phyloP scores from a whole-genome alignment of 1,140 invertebrate species.

The Epicauta chinensis region DNA sequence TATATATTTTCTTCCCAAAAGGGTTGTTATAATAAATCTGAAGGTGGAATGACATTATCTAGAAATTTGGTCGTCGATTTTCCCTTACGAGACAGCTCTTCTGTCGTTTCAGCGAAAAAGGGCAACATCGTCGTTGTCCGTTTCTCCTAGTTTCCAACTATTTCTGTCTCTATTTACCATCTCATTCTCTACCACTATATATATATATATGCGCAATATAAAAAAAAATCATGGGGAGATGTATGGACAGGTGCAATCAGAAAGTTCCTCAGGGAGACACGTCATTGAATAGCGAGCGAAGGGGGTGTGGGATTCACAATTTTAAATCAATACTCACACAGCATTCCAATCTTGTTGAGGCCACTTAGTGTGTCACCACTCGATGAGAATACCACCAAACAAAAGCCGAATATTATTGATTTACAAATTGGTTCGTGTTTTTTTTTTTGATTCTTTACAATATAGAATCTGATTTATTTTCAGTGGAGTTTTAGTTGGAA shows the following conservation, averaged over 20 bases:
- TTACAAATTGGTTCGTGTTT: too few species aligned
- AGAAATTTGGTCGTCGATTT: slow-evolving; percentile 30
- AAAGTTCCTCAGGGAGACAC: slow-evolving; percentile 34
- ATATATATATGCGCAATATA: slow-evolving; percentile 34
- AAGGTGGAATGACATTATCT: slow-evolving; percentile 39
- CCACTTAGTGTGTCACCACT: too few species aligned
- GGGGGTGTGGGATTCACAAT: slow-evolving; percentile 24
- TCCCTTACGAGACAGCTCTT: slow-evolving; percentile 31
- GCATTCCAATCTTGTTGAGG: slow-evolving; percentile 22
- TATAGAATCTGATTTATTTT: too few species aligned
- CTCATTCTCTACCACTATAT: slow-evolving; percentile 8
- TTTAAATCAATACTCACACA: slow-evolving; percentile 30
- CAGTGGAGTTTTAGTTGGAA: not conserved
- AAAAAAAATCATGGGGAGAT: slow-evolving; percentile 37
- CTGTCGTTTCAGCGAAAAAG: slow-evolving; percentile 37
- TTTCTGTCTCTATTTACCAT: slow-evolving; percentile 16
- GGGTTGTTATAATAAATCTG: slow-evolving; percentile 36
- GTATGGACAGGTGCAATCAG: slow-evolving; percentile 41
- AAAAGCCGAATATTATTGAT: too few species aligned
- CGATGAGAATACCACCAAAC: too few species aligned
- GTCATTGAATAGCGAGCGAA: slow-evolving; percentile 35
- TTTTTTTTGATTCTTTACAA: too few species aligned
- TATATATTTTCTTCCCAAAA: slow-evolving; percentile 10
- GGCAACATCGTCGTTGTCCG: slow-evolving; percentile 21
- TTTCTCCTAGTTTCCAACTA: slow-evolving; percentile 15